A percentile compares a stretch with the other conserved stretches of the same genome.
These are phyloP conservation scores for Heliconius nattereri DNA, from an alignment of 1,140 invertebrate genomes.

Conservation along the genomic window DNA sequence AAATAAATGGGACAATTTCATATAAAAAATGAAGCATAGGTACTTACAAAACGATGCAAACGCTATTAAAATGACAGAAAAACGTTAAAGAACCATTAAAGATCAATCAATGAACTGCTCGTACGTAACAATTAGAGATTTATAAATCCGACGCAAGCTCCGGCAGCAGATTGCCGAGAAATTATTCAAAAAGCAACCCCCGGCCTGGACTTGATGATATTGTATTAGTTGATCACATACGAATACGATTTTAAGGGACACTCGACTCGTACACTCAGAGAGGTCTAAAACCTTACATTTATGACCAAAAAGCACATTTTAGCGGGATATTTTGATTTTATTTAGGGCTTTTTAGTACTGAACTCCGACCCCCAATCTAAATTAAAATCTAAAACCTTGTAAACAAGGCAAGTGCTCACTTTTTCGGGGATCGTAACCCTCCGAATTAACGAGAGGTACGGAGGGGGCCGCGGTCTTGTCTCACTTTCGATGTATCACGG, in stretches of 20 bases:
- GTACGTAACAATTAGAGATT: slow-evolving; percentile 55
- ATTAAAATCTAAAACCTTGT: slow-evolving; percentile 83
- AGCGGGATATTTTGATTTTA: neutral
- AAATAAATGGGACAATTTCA: no score
- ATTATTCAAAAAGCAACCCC: slow-evolving; percentile 77
- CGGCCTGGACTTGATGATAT: slow-evolving; percentile 78
- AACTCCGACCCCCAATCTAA: slow-evolving; percentile 79
- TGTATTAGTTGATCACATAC: slow-evolving; percentile 82
- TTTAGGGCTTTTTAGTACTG: neutral
- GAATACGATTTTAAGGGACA: slow-evolving; percentile 81
- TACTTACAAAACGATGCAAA: neutral
- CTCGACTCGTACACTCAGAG: slow-evolving; percentile 33
- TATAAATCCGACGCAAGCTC: slow-evolving; percentile 66
- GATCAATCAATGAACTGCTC: slow-evolving; percentile 7
- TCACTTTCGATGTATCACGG: slow-evolving; percentile 49
- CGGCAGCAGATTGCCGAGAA: slow-evolving; percentile 75
- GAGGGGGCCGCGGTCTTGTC: slow-evolving; percentile 65
- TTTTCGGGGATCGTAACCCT: slow-evolving; percentile 82
- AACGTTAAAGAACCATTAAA: neutral
- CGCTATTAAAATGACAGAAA: neutral
- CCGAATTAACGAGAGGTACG: slow-evolving; percentile 77
- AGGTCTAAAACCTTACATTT: neutral
- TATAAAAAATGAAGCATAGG: neutral
- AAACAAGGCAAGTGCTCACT: slow-evolving; percentile 83
- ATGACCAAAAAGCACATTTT: neutral